A percentile compares a stretch with the other conserved stretches of the same genome.
These are phyloP conservation scores for Ursus arctos DNA, from an alignment of 2,113 vertebrate genomes.

Conservation along the genomic window DNA sequence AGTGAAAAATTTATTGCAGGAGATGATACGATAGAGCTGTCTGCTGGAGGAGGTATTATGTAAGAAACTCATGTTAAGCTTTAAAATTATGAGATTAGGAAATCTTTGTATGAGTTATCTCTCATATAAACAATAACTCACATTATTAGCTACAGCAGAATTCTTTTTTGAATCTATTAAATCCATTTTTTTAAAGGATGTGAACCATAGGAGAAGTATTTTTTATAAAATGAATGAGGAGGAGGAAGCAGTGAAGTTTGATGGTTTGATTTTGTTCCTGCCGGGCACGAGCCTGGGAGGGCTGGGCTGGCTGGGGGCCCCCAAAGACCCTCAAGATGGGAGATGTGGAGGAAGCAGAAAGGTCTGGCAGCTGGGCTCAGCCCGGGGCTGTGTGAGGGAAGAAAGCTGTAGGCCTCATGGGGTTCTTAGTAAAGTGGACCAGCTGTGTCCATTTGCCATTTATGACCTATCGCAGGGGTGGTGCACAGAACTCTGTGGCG, in stretches of 20 bases:
- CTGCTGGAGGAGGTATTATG: not conserved
- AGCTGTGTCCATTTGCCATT: not conserved
- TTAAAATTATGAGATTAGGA: slow-evolving; percentile 63
- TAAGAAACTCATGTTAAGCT: not conserved
- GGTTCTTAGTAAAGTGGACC: not conserved
- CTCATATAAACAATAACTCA: not conserved
- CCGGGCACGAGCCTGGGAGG: not conserved
- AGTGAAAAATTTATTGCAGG: not conserved
- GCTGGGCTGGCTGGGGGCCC: too few relatives aligned
- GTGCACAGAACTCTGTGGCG: not conserved
- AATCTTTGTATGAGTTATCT: slow-evolving; percentile 41
- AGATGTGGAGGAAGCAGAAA: not conserved
- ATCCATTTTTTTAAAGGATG: not conserved
- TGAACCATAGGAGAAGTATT: not conserved
- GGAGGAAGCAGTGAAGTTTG: not conserved
- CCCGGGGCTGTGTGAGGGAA: not conserved
- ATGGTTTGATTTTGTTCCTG: not conserved
- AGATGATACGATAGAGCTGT: not conserved
- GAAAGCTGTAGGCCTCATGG: not conserved
- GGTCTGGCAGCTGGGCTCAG: too few relatives aligned
- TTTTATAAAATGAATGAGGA: not conserved
- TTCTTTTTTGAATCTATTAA: not conserved
- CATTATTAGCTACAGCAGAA: not conserved
- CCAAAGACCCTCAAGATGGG: not conserved
- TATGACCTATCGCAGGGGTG: not conserved